Percentiles rank a stretch among this genome's conserved stretches.
Conservation (phyloP, 1,140 invertebrate genomes). For the Zaprionus taronus region DNA sequence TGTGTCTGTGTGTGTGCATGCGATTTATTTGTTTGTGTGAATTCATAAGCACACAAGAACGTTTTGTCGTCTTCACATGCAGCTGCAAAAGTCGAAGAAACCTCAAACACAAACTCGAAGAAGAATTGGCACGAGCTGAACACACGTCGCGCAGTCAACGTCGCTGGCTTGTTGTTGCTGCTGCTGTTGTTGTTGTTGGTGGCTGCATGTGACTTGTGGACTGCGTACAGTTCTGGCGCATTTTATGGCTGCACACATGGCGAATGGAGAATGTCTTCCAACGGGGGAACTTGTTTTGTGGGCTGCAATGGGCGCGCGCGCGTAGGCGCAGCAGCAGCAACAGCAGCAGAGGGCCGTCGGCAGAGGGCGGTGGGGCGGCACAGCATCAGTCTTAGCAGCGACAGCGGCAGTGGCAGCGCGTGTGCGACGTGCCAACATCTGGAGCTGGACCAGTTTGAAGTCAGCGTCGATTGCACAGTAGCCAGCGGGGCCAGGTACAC, state of each 20-base stretch:
- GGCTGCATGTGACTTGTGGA: constrained; percentile 29
- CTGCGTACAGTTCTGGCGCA: constrained; percentile 71
- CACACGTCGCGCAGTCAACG: constrained; percentile 61
- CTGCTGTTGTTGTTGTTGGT: constrained; percentile 15
- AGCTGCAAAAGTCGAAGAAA: constrained; percentile 54
- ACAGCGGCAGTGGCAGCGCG: constrained; percentile 51
- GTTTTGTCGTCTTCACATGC: constrained; percentile 69
- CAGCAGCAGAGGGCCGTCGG: constrained; percentile 8
- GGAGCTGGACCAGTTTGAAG: constrained; percentile 71
- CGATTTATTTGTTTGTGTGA: constrained; percentile 36
- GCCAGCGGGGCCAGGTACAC: constrained; percentile 56
- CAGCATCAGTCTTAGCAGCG: neutral
- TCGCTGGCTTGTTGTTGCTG: constrained; percentile 5
- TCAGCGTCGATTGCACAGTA: constrained; percentile 52
- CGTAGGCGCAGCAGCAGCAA: constrained; percentile 68
- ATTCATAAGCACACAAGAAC: constrained; percentile 59
- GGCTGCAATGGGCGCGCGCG: constrained; percentile 61
- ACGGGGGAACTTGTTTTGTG: constrained; percentile 76
- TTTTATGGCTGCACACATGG: constrained; percentile 72
- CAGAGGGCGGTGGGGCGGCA: neutral
- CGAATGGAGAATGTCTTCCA: constrained; percentile 31
- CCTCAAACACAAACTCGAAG: constrained; percentile 36
- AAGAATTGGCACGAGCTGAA: constrained; percentile 79
- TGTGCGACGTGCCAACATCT: constrained; percentile 77
- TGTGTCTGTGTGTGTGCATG: constrained; percentile 46